Conservation (phyloP, 2,113 vertebrate genomes). For the Martes martes region DNA sequence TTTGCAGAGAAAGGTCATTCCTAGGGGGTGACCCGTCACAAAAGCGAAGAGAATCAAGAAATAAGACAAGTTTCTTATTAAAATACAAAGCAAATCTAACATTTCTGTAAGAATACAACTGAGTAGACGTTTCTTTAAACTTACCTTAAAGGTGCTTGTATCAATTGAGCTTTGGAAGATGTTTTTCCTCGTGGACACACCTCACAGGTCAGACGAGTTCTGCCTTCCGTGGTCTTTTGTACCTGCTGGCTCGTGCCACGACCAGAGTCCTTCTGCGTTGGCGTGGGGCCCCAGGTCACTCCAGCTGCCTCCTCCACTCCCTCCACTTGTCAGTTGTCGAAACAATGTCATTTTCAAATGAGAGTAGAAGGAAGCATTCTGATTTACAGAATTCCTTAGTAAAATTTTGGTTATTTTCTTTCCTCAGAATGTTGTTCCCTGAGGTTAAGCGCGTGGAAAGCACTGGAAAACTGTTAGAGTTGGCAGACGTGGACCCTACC, state of each 20-base stretch:
- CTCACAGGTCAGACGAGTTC: not conserved
- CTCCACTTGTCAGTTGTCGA: accelerated
- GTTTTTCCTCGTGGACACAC: not conserved
- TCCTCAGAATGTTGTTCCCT: constrained; percentile 92
- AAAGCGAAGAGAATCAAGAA: not conserved
- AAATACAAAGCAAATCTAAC: not conserved
- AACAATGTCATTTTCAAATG: not conserved
- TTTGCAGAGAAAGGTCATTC: not conserved
- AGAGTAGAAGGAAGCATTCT: not conserved
- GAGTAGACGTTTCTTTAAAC: not conserved
- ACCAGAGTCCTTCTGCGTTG: accelerated
- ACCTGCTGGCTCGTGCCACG: accelerated
- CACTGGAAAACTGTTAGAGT: constrained; percentile 86
- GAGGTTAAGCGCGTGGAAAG: constrained; percentile 85
- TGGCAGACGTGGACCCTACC: constrained; percentile 91
- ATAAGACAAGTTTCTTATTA: not conserved
- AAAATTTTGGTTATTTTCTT: not conserved
- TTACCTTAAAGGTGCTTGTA: not conserved
- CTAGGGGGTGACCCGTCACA: not conserved
- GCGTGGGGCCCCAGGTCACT: not conserved
- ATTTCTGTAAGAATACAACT: not conserved
- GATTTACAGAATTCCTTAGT: not conserved
- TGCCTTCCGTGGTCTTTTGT: accelerated
- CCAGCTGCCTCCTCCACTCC: accelerated
- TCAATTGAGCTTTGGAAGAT: not conserved